These are phyloP conservation scores for Oncorhynchus clarkii DNA, from an alignment of 2,113 vertebrate genomes.

Conservation along the genomic window DNA sequence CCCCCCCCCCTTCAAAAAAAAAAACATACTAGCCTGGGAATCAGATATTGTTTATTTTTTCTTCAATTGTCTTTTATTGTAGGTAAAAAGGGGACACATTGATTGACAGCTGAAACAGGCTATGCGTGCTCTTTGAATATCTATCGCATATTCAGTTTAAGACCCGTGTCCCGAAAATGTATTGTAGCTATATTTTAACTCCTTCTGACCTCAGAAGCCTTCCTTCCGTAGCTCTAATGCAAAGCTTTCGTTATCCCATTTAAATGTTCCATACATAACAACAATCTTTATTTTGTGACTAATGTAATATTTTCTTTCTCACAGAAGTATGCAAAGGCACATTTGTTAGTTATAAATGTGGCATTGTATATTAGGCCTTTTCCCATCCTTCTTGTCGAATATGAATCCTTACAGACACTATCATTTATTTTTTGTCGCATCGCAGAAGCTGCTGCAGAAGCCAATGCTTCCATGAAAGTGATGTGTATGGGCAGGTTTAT, in stretches of 20 bases:
- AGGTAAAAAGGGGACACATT: neutral
- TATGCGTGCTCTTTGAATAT: neutral
- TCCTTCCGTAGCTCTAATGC: neutral
- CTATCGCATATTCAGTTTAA: neutral
- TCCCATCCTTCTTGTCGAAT: neutral
- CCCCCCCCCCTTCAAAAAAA: no score
- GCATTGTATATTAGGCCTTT: neutral
- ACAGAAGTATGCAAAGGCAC: neutral
- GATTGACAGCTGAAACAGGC: neutral
- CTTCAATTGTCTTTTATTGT: neutral
- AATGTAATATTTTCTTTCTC: no score
- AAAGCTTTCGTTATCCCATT: neutral
- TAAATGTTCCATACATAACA: neutral
- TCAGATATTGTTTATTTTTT: no score
- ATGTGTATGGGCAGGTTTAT: neutral
- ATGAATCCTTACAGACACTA: constrained; percentile 2
- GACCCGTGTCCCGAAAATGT: neutral
- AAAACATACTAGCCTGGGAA: no score
- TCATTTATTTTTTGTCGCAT: constrained; percentile 2
- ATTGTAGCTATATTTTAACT: neutral
- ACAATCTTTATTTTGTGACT: neutral
- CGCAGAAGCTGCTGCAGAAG: neutral
- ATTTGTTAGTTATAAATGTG: neutral
- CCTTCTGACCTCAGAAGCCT: neutral
- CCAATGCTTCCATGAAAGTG: neutral